Base-by-base conservation (phyloP, 2,113 vertebrate species). In the Phyllopteryx taeniolatus region DNA sequence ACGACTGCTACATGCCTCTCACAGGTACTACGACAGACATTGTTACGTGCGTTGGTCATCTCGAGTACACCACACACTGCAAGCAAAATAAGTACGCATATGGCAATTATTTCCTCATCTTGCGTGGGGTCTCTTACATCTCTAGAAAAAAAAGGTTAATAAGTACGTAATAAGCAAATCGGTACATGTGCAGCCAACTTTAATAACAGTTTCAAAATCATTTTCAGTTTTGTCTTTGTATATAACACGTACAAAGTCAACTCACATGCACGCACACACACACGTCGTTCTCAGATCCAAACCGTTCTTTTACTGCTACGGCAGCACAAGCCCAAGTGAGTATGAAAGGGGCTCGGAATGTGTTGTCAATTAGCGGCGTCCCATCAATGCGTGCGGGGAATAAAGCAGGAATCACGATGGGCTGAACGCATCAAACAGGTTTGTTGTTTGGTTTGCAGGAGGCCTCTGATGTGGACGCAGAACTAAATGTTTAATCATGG, bases 341-440 rank as follows among this genome's bases (percentile, higher is more conserved):
- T 3, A 14, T 15, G 72, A 72, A 27, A n/a, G 71, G 79, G 47
- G 15, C 57, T 82, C 44, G 51, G 64, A 81, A 82, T 74, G 76
- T 81, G 81, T 70, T 79, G 81, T 80, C 81, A 85, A 80, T 82
- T 85, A 84, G 79, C 75, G 20, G 70, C 49, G 64, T 75, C 57
- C 60, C 79, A 78, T 83, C 77, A 73, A 78, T 76, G 64, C 56
- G 2, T 0, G 0, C 13, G 57, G 22, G 33, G 33, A 80, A 75
- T 4, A 33, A 71, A 39, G 14, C 27, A 27, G 15, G 68, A 73
- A 76, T 66, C 65, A 51, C 44, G 75, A 73, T 68, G 56, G 74
- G 43, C 53, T 72, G 64, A 80, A 73, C 71, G 61, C 72, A 79
- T 75, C 70, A 72, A 84, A 83, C 61, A 62, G 54, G 49, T 68